Conservation (phyloP, 2,113 vertebrate genomes). For the Archilochus colubris region DNA sequence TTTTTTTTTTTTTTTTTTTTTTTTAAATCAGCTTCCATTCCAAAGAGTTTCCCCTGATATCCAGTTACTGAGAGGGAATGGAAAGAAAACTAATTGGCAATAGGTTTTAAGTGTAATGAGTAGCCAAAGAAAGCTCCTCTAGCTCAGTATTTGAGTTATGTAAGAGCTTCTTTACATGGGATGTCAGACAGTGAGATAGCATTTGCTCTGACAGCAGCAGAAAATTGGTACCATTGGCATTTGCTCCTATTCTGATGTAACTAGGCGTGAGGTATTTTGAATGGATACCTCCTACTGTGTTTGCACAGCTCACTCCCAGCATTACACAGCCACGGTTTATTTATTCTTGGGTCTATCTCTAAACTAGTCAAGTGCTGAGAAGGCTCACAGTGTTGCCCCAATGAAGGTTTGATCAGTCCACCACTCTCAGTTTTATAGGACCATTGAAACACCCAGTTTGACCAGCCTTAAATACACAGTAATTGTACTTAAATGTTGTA, state of each 20-base stretch:
- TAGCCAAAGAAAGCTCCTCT: neutral
- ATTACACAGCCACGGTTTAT: neutral
- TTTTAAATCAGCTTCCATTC: neutral
- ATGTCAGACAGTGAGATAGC: neutral
- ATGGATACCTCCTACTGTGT: neutral
- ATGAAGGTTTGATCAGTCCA: neutral
- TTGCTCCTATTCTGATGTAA: neutral
- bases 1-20: neutral
- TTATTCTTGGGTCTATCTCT: neutral
- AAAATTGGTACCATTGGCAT: neutral
- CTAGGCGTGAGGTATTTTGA: constrained; percentile 18
- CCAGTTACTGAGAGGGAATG: neutral
- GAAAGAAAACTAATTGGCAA: neutral
- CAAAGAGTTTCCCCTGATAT: neutral
- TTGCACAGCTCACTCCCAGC: neutral
- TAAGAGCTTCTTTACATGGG: neutral
- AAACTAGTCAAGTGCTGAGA: neutral
- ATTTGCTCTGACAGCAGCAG: constrained; percentile 10
- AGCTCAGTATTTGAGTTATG: neutral
- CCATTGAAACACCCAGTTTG: neutral
- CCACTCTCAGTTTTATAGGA: neutral
- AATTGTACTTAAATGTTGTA: neutral
- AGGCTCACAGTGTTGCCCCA: neutral
- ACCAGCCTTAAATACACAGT: neutral
- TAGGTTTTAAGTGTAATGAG: neutral